Base-by-base conservation (phyloP, 2,888 invertebrate species). In the Aphelenchoides bicaudatus region DNA sequence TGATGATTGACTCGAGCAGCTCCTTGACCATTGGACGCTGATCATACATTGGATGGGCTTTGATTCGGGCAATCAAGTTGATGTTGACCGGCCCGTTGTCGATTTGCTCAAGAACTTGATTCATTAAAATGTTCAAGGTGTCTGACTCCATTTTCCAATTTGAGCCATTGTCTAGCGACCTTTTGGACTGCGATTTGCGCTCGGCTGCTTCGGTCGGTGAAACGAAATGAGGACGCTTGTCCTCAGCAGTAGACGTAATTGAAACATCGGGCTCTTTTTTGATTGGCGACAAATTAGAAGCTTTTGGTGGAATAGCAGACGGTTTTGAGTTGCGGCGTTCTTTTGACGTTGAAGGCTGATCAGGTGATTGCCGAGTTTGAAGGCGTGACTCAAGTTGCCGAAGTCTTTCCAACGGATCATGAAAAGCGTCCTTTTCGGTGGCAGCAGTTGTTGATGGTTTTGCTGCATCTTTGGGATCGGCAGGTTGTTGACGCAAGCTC, bases 21-120 rank as follows among this genome's bases (percentile, higher is more conserved):
- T 74, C 67, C 56, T 78, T 78, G 13, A 77, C 75, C 74, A 74
- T 75, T 31, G 77, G 75, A 10, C 77, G 65, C 13, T 67, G 62
- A 46, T 78, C 73, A 59, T 77, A 77, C 23, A 71, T 56, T 0
- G 75, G 74, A 65, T 77, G 77, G 1, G 74, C 74, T 55, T 75
- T 72, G 57, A 77, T 71, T 48, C 73, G 58, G 6, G 71, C 70
- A 39, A 78, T 67, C 39, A 76, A 57, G 52, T 78, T 76, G 58
- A 76, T 58, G 59, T 68, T 72, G 19, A 78, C 77, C 4, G 74
- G 73, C 0, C 77, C 77, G 37, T 71, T 73, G 50, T 78, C 77
- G 75, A 78, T 78, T 48, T 78, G 77, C 55, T 77, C 77, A 10
- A 77, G 62, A 1, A 72, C 71, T 66, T 76, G 75, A 56, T 77